Evolutionary conservation across 2,888 invertebrate species (phyloP).

Genomic region (Arenicola marina): DNA sequence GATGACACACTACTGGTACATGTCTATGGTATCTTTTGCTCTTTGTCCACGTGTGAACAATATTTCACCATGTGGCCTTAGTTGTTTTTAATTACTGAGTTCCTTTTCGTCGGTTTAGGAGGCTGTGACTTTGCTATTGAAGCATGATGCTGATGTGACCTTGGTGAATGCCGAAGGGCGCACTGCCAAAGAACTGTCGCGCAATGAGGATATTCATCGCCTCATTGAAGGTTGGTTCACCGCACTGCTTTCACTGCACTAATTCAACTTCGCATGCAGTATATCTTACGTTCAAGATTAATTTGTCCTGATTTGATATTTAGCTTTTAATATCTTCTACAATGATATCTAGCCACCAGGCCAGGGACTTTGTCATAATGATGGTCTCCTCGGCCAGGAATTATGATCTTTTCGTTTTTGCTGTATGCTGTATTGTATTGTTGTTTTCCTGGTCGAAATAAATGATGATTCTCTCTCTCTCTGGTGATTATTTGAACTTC

Average conservation of each 20-base stretch:
- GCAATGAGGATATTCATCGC: slow-evolving; percentile 66
- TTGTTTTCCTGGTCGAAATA: too few species aligned
- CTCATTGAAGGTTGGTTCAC: slow-evolving; percentile 62
- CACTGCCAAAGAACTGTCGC: slow-evolving; percentile 67
- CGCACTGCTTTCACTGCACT: background rate
- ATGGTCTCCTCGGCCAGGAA: too few species aligned
- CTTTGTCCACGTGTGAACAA: too few species aligned
- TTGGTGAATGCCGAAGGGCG: slow-evolving; percentile 72
- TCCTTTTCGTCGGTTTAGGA: slow-evolving; percentile 63
- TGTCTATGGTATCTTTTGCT: too few species aligned
- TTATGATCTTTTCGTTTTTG: too few species aligned
- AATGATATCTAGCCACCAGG: too few species aligned
- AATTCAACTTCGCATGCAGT: background rate
- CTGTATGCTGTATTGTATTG: too few species aligned
- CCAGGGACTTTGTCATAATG: too few species aligned
- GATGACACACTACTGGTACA: background rate
- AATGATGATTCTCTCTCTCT: too few species aligned
- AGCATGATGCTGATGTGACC: slow-evolving; percentile 70
- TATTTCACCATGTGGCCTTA: too few species aligned
- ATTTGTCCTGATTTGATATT: background rate
- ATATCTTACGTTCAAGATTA: background rate
- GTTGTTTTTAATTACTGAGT: too few species aligned
- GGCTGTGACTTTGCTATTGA: slow-evolving; percentile 68
- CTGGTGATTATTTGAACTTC: too few species aligned
- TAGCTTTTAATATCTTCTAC: background rate